Evolutionary conservation across 2,113 vertebrate genomes (phyloP), one percentile per base, ranked within the genome.

Genomic region (Syngnathoides biaculeatus): DNA sequence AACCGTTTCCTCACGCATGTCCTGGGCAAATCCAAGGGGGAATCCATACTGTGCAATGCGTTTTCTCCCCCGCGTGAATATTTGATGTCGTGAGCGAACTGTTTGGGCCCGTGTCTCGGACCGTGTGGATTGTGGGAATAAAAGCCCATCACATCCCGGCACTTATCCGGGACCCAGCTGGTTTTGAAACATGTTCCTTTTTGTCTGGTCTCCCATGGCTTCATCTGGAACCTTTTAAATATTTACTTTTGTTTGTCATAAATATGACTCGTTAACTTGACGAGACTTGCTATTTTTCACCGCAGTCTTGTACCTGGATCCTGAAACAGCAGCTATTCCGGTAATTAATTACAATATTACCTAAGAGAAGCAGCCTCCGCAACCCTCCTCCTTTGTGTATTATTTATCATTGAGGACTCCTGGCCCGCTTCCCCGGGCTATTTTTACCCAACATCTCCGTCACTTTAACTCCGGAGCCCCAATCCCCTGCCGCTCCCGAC

Each of bases 391-490:
- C 63, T 79, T 47, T 77, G 85, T 90, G 83, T 86, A 88, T 88
- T 89, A 90, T 90, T 90, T 83, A 90, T 90, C 79, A 83, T 72
- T 66, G 82, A 90, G 76, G 80, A 86, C 81, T 87, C 86, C 81
- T 86, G 84, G 78, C 85, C 84, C 79, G 80, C 82, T 90, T 90
- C 85, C 74, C 68, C 6, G 35, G 80, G 82, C 89, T 88, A 89
- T 89, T 89, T 88, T 88, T 90, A 89, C 84, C 80, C 84, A 81
- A 82, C 84, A 81, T 87, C 78, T 77, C 79, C 80, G 52, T 82
- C 87, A 84, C 75, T 85, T 87, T 87, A 85, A 84, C 87, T 82
- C 79, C 40, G 83, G 83, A 86, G 78, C 79, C 87, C 82, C 79
- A 74, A 83, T 86, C 84, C 84, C 87, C 82, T 83, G 84, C 86